phyloP scores from a whole-genome alignment of 1,140 invertebrate species.

The Tetramorium parvispinum region DNA sequence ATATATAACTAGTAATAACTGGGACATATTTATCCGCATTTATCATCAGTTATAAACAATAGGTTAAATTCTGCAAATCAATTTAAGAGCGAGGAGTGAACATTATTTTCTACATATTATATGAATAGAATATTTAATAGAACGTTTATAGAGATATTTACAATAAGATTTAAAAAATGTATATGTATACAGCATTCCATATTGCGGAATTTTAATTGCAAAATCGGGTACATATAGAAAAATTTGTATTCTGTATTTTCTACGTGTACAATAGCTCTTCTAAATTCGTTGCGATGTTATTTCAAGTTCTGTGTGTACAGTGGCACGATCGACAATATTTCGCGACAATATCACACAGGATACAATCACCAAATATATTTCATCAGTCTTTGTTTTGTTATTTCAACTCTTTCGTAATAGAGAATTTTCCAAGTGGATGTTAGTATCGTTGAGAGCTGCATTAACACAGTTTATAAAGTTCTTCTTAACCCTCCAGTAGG shows the following conservation, averaged over 20 bases:
- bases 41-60: slow-evolving; percentile 2
- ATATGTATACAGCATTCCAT: background rate
- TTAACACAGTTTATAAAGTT: background rate
- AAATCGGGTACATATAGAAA: background rate
- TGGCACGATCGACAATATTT: slow-evolving; percentile 12
- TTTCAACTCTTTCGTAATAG: background rate
- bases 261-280: background rate
- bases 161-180: background rate
- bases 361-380: background rate
- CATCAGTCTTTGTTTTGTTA: background rate
- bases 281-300: slow-evolving; percentile 7
- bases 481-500: background rate
- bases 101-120: background rate
- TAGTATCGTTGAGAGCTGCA: background rate
- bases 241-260: slow-evolving; percentile 12
- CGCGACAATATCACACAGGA: background rate
- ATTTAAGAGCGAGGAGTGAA: background rate
- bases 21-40: background rate
- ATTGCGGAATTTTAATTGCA: background rate
- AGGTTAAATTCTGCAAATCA: background rate
- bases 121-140: background rate
- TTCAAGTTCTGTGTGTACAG: background rate
- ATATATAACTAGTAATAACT: background rate
- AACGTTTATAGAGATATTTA: background rate
- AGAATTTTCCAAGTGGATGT: background rate